Base-by-base conservation (phyloP, 1,140 invertebrate species). In the Archivesica marissinica region DNA sequence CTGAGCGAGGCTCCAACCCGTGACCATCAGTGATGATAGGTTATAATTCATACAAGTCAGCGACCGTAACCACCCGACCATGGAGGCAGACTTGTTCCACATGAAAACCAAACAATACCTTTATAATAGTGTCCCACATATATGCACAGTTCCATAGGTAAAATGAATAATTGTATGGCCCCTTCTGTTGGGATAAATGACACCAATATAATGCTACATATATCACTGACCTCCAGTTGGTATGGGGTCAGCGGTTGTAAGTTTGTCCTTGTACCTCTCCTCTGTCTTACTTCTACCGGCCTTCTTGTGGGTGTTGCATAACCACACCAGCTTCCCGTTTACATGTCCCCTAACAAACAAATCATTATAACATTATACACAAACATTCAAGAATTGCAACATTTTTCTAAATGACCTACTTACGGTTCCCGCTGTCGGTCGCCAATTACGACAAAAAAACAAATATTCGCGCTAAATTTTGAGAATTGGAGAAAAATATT, bases 321-420 rank as follows among this genome's bases (percentile, higher is more conserved):
- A 72, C 91, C 91, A 92, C 0, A 89, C 56, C n/a, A 74, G 85
- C 54, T 92, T 92, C n/a, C 90, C 90, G 84, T 89, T 92, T 44
- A 88, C 78, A n/a, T 89, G 87, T n/a, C 89, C 88, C 41, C 90
- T 91, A 78, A 17, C 80, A n/a, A n/a, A n/a, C n/a, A n/a, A n/a
- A n/a, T n/a, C n/a, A n/a, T n/a, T n/a, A n/a, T n/a, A n/a, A n/a
- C n/a, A n/a, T n/a, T n/a, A n/a, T n/a, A n/a, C n/a, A n/a, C n/a
- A n/a, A n/a, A n/a, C n/a, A n/a, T n/a, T n/a, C n/a, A n/a, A n/a
- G n/a, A n/a, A n/a, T n/a, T n/a, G n/a, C n/a, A n/a, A n/a, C n/a
- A n/a, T n/a, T n/a, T n/a, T n/a, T n/a, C n/a, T n/a, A n/a, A n/a
- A n/a, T n/a, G n/a, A n/a, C n/a, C n/a, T n/a, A n/a, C n/a, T n/a